Percentiles rank a stretch among this genome's conserved stretches.
Evolutionary conservation across 2,113 vertebrate genomes (phyloP).

Genomic region (Semnornis frantzii): DNA sequence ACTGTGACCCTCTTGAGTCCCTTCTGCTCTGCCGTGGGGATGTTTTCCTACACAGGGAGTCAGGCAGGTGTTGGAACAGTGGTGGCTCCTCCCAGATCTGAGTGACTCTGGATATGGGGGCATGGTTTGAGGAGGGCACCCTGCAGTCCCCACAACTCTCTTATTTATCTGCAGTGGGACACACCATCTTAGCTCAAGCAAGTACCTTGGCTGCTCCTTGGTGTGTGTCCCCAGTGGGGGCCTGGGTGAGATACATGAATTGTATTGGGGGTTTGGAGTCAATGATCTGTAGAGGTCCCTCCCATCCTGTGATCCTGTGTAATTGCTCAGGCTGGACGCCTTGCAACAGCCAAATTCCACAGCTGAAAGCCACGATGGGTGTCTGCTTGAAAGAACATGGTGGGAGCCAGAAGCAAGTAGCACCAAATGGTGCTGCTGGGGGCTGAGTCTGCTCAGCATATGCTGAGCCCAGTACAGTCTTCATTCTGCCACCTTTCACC

Average conservation of each 20-base stretch:
- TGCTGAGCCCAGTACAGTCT: neutral
- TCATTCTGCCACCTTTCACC: neutral
- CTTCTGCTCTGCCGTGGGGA: neutral
- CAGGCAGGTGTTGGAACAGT: neutral
- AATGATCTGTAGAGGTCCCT: too few relatives aligned
- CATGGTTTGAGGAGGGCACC: neutral
- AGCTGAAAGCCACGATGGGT: neutral
- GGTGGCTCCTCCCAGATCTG: neutral
- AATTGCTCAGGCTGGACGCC: neutral
- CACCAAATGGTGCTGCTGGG: neutral
- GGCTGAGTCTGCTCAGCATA: rapidly evolving
- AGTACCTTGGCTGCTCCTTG: neutral
- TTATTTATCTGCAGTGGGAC: neutral
- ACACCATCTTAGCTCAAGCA: neutral
- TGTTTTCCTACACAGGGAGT: rapidly evolving
- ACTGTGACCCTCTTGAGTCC: neutral
- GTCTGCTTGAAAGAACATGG: neutral
- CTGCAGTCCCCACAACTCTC: neutral
- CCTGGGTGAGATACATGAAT: neutral
- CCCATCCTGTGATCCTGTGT: too few relatives aligned
- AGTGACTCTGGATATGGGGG: neutral
- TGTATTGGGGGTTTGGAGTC: too few relatives aligned
- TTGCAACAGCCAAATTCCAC: neutral
- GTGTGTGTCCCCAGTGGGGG: too few relatives aligned
- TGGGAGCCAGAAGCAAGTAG: neutral